Conservation (phyloP, 2,113 vertebrate species). For the Phyllostomus hastatus region DNA sequence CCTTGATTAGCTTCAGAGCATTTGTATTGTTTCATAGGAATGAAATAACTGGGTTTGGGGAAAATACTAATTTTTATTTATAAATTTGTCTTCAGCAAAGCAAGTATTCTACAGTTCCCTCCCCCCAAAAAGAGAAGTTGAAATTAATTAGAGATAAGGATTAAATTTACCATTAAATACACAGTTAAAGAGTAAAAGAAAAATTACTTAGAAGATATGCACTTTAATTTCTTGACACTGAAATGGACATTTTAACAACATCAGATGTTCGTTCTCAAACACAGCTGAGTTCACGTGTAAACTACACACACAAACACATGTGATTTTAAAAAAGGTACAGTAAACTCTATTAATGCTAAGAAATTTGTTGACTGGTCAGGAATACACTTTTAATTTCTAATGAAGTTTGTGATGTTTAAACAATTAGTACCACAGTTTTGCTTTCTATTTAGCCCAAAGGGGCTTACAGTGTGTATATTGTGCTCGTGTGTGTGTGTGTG, state of each 20-base stretch:
- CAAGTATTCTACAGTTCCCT: not conserved
- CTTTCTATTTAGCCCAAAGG: not conserved
- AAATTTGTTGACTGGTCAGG: not conserved
- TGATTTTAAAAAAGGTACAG: not conserved
- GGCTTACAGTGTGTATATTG: not conserved
- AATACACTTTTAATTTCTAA: not conserved
- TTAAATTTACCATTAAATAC: not conserved
- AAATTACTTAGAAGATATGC: not conserved
- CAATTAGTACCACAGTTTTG: not conserved
- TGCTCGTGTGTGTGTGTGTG: not conserved
- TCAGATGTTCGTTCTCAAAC: not conserved
- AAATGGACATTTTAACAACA: not conserved
- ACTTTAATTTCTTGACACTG: not conserved
- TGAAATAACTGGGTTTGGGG: not conserved
- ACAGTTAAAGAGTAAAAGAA: not conserved
- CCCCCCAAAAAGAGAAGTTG: not conserved
- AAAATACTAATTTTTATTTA: conserved; percentile 11
- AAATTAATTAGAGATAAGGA: conserved; percentile 10
- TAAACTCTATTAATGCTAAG: not conserved
- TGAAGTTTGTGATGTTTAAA: not conserved
- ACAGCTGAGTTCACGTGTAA: not conserved
- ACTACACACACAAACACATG: not conserved
- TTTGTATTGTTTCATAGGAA: not conserved
- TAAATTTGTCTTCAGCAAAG: conserved; percentile 20
- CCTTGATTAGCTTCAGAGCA: not conserved